phyloP scores from a whole-genome alignment of 2,797 vertebrate species.

The Falco naumanni region DNA sequence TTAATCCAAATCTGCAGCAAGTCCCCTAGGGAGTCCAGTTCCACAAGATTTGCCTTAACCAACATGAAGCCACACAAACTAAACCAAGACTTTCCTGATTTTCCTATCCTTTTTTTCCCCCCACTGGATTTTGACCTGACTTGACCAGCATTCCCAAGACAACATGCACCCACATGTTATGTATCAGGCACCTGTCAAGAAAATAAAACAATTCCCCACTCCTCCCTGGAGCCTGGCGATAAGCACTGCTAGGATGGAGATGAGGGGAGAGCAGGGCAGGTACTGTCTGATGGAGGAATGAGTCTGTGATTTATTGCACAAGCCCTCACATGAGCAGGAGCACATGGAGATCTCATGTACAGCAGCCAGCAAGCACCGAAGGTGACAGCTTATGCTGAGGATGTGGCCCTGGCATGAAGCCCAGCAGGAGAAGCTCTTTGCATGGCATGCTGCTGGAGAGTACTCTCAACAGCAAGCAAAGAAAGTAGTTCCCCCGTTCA shows the following conservation, averaged over 20 bases:
- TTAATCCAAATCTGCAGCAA: neutral
- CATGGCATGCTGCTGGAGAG: neutral
- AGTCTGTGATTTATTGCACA: neutral
- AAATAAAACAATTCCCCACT: neutral
- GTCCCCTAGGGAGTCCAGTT: neutral
- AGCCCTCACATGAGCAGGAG: neutral
- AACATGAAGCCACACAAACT: neutral
- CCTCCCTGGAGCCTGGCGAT: neutral
- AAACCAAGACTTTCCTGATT: neutral
- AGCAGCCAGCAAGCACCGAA: neutral
- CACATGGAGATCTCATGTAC: neutral
- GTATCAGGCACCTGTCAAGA: neutral
- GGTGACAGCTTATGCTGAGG: neutral
- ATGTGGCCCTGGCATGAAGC: neutral
- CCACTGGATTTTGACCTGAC: neutral
- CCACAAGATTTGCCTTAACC: neutral
- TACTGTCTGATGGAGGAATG: neutral
- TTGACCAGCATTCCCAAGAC: neutral
- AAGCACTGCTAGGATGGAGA: neutral
- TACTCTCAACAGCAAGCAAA: neutral
- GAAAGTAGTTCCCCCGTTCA: fast-evolving
- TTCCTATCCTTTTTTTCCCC: neutral
- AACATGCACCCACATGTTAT: neutral
- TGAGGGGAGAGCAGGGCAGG: neutral
- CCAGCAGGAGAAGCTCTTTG: neutral